Percentiles rank a stretch among this genome's conserved stretches.
phyloP scores from a whole-genome alignment of 1,140 invertebrate genomes.

The Liolophura sinensis region DNA sequence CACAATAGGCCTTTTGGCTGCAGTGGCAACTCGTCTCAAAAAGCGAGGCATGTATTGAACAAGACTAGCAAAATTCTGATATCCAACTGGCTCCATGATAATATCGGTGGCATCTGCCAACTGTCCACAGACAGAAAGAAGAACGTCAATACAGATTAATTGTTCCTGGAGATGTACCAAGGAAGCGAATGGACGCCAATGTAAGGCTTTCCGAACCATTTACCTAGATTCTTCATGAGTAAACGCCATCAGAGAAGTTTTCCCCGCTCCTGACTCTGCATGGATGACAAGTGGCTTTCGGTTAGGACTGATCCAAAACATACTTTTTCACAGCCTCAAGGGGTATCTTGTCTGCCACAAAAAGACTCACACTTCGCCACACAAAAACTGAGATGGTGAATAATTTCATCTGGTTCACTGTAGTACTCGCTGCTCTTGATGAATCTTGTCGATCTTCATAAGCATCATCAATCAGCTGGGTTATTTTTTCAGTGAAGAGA shows the following conservation, averaged over 20 bases:
- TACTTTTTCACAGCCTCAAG: conserved; percentile 28
- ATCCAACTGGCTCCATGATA: conserved; percentile 34
- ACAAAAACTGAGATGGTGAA: conserved; percentile 94
- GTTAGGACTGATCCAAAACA: conserved; percentile 21
- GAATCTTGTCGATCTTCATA: not conserved
- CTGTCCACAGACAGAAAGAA: conserved; percentile 36
- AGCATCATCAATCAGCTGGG: conserved; percentile 29
- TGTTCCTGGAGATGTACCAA: conserved; percentile 35
- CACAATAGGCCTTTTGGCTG: conserved; percentile 39
- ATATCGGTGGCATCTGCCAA: conserved; percentile 28
- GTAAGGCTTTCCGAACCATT: conserved; percentile 31
- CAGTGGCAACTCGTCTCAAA: conserved; percentile 26
- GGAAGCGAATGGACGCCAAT: conserved; percentile 35
- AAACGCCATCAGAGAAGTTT: conserved; percentile 42
- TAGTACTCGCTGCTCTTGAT: conserved; percentile 26
- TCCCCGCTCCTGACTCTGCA: conserved; percentile 39
- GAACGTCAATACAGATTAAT: conserved; percentile 31
- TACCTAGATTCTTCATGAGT: conserved; percentile 28
- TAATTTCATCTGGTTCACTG: conserved; percentile 72
- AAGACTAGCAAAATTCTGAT: conserved; percentile 33
- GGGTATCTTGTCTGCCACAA: conserved; percentile 26
- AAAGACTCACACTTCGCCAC: conserved; percentile 62
- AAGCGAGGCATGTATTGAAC: conserved; percentile 33
- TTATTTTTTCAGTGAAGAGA: conserved; percentile 35
- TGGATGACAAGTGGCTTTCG: conserved; percentile 38